phyloP scores from a whole-genome alignment of 2,797 vertebrate genomes.

The Podarcis siculus region DNA sequence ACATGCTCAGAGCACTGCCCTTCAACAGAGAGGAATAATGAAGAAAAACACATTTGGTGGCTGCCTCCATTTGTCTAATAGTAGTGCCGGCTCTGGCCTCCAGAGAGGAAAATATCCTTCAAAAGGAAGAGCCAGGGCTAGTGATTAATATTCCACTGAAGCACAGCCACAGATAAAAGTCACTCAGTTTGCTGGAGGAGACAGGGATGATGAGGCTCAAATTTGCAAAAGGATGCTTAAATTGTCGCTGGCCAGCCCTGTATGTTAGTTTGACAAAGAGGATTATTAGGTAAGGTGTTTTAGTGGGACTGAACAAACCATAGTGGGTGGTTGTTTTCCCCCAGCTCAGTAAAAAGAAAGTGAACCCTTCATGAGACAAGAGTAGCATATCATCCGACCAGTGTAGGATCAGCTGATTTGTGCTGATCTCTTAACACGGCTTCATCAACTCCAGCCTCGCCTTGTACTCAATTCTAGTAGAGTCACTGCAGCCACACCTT shows the following conservation, averaged over 20 bases:
- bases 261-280: neutral
- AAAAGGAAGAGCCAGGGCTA: neutral
- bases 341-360: neutral
- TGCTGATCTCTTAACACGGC: neutral
- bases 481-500: neutral
- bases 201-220: neutral
- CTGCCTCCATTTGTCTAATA: no score
- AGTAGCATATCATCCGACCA: accelerated
- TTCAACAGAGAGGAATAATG: no score
- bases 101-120: neutral
- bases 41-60: no score
- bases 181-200: neutral
- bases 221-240: accelerated
- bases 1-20: no score
- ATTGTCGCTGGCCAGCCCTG: accelerated
- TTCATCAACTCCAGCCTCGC: accelerated
- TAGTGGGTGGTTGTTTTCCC: neutral
- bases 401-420: neutral
- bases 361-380: neutral
- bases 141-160: neutral
- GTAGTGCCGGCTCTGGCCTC: neutral
- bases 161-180: neutral
- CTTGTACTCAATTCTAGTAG: accelerated
- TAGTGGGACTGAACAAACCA: accelerated
- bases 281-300: neutral